These are phyloP conservation scores for Mystacides longicornis DNA, from an alignment of 2,888 invertebrate genomes.

Conservation along the genomic window DNA sequence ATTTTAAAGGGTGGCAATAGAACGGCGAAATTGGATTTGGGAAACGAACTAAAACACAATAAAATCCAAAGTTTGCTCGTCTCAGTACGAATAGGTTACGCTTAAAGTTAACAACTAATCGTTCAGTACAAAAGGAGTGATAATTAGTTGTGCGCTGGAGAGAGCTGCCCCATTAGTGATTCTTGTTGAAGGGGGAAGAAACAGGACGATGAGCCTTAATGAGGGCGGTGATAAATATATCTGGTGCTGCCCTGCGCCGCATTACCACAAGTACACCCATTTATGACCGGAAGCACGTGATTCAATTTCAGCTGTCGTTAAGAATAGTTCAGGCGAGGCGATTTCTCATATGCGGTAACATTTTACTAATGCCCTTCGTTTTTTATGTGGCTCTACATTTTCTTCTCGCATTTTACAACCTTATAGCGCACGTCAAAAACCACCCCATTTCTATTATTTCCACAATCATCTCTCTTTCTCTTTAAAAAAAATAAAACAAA, in stretches of 20 bases:
- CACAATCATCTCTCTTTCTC: no score
- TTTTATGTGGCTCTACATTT: neutral
- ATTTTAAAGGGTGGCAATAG: no score
- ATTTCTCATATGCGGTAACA: constrained; percentile 1
- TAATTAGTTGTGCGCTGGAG: neutral
- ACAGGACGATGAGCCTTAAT: constrained; percentile 14
- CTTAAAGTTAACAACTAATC: no score
- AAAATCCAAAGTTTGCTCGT: no score
- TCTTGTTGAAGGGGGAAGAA: constrained; percentile 6
- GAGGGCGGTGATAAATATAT: constrained; percentile 17
- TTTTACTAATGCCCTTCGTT: neutral
- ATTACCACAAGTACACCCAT: constrained; percentile 15
- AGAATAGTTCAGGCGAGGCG: constrained; percentile 9
- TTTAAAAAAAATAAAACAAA: no score
- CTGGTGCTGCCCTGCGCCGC: constrained; percentile 8
- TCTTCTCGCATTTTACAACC: no score
- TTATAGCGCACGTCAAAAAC: no score
- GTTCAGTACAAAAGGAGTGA: no score
- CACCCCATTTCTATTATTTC: no score
- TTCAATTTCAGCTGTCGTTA: constrained; percentile 23
- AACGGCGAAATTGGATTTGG: no score
- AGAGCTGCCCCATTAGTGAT: constrained; percentile 5
- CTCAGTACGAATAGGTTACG: no score
- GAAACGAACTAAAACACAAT: no score
- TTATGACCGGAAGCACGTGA: constrained; percentile 23